A percentile compares a stretch with the other conserved stretches of the same genome.
These are phyloP conservation scores for Actias luna DNA, from an alignment of 2,888 invertebrate genomes.

Conservation along the genomic window DNA sequence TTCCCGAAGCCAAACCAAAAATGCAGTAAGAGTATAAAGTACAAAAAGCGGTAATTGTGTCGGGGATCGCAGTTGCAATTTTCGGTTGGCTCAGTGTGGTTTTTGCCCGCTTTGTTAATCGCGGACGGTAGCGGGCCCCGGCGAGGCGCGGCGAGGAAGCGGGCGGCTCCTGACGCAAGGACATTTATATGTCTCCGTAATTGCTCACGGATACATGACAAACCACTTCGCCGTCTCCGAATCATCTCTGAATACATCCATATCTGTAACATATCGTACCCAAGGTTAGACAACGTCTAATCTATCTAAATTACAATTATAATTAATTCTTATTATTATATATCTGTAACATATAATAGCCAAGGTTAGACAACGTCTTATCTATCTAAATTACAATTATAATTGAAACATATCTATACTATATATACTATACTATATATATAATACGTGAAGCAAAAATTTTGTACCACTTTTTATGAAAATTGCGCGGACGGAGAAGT, in stretches of 20 bases:
- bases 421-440: too few species aligned
- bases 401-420: too few species aligned
- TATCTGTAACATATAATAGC: too few species aligned
- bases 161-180: slow-evolving; percentile 20
- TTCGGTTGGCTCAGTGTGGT: slow-evolving; percentile 51
- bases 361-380: too few species aligned
- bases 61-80: slow-evolving; percentile 61
- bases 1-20: slow-evolving; percentile 33
- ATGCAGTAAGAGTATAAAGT: slow-evolving; percentile 53
- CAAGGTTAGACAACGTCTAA: not conserved
- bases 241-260: slow-evolving; percentile 31
- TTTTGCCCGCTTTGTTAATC: slow-evolving; percentile 37
- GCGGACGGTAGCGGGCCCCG: slow-evolving; percentile 23
- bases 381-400: too few species aligned
- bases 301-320: not conserved
- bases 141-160: not conserved
- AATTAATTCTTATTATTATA: not conserved
- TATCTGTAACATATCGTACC: not conserved
- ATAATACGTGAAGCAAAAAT: too few species aligned
- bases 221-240: slow-evolving; percentile 31
- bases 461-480: too few species aligned
- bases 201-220: slow-evolving; percentile 29
- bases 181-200: slow-evolving; percentile 46
- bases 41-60: slow-evolving; percentile 67
- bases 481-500: too few species aligned